Evolutionary conservation across 2,113 vertebrate genomes (phyloP).

Genomic region (Henicopernis longicauda): DNA sequence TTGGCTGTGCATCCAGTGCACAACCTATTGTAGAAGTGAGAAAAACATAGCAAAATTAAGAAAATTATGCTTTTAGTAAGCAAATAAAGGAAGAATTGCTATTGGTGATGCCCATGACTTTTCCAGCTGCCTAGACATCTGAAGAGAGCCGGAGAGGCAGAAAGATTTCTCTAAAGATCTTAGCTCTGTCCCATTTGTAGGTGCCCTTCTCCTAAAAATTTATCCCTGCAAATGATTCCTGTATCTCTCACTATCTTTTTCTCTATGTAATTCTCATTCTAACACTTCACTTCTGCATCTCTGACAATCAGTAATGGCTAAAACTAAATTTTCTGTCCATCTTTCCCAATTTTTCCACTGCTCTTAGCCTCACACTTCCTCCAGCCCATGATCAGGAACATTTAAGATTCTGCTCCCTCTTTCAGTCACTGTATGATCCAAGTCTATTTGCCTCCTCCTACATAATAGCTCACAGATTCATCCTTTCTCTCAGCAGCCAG

Average conservation of each 20-base stretch:
- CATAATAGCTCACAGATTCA: conserved; percentile 6
- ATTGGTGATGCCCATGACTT: background rate
- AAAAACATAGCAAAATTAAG: background rate
- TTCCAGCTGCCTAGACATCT: background rate
- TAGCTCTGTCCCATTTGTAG: background rate
- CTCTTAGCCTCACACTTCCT: background rate
- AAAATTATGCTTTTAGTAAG: background rate
- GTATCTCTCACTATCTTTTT: background rate
- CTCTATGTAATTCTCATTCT: background rate
- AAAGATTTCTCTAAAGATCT: background rate
- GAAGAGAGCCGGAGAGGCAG: background rate
- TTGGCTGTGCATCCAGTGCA: background rate
- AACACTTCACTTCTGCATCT: background rate
- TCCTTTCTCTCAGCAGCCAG: background rate
- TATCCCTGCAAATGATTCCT: background rate
- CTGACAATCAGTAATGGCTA: background rate
- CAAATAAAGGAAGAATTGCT: background rate
- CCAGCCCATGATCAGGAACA: background rate
- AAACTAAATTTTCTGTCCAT: background rate
- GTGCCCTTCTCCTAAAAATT: background rate
- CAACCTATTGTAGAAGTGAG: background rate
- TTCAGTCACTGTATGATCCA: background rate
- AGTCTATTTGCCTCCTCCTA: background rate
- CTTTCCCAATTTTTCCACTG: background rate
- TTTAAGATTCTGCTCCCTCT: background rate